Base-by-base conservation (phyloP, 2,113 vertebrate genomes). In the Nematolebias whitei region DNA sequence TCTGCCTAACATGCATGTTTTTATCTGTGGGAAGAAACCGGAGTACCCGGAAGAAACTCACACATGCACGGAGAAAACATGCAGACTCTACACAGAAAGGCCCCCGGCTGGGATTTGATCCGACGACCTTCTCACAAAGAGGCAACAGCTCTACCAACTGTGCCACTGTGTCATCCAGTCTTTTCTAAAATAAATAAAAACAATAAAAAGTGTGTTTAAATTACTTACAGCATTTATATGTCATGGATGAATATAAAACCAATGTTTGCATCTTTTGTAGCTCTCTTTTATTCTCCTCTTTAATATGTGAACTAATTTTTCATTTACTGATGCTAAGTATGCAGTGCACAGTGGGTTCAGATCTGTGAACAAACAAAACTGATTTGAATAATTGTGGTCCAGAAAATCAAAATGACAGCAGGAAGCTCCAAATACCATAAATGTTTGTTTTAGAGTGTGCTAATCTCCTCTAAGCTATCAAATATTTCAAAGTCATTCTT, bases 201-300 rank as follows among this genome's bases (percentile, higher is more conserved):
- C n/a, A n/a, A n/a, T n/a, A n/a, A n/a, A n/a, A n/a, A n/a, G n/a
- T n/a, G n/a, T n/a, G n/a, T n/a, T n/a, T n/a, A n/a, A 43, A 40
- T 19, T 18, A 60, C 59, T 41, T 7, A 41, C 13, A 29, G 5
- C 18, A 74, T 63, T 48, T 2, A 55, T 59, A 47, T 51, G 63
- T 20, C 24, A 26, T 2, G 5, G 24, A 63, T 12, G 4, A 56
- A 32, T 26, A 3, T 13, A 51, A 78, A 43, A 32, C 43, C 10
- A 56, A 19, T 20, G 45, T 18, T 71, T 18, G 35, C 3, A 41
- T 38, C 24, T n/a, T 24, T 72, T 68, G 52, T 20, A 47, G 59
- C 26, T 26, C 12, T 19, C 19, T 60, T 45, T 72, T 52, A n/a
- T 32, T 60, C 22, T 68, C 40, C 16, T 22, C 7, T n/a, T 19